A percentile compares a stretch with the other conserved stretches of the same genome.
Evolutionary conservation across 2,888 invertebrate genomes (phyloP).

Genomic region (Polydrusus tereticollis): DNA sequence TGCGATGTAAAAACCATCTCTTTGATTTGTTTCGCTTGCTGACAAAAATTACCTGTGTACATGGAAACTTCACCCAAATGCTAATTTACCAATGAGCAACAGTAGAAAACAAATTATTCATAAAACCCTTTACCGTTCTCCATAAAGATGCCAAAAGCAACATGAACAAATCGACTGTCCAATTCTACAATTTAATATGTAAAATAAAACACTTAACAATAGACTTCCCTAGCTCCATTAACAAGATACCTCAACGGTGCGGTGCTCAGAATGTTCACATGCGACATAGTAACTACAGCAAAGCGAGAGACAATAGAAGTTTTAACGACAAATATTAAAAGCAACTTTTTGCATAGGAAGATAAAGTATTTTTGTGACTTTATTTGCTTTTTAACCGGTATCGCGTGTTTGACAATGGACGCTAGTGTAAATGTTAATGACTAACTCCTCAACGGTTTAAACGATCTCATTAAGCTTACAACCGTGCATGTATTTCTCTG

Average conservation of each 20-base stretch:
- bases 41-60: too few species aligned
- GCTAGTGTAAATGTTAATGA: neutral
- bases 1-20: neutral
- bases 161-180: too few species aligned
- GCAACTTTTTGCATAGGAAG: too few species aligned
- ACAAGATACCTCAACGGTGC: too few species aligned
- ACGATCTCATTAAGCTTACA: constrained; percentile 10
- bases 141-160: too few species aligned
- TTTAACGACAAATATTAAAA: too few species aligned
- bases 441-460: neutral
- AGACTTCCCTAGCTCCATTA: neutral
- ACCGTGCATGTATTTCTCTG: constrained; percentile 3
- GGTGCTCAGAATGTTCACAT: neutral
- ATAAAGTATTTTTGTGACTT: neutral
- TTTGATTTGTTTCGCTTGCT: neutral
- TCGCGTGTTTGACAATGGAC: neutral
- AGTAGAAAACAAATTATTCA: too few species aligned
- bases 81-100: too few species aligned
- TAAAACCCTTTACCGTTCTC: too few species aligned
- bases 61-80: too few species aligned
- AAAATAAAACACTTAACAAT: neutral
- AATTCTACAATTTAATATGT: neutral
- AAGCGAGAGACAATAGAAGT: neutral
- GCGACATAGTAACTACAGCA: neutral
- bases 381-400: neutral